Evolutionary conservation across 2,888 invertebrate genomes (phyloP), one percentile per base, ranked within the genome.

Genomic region (Sthenelais limicola): DNA sequence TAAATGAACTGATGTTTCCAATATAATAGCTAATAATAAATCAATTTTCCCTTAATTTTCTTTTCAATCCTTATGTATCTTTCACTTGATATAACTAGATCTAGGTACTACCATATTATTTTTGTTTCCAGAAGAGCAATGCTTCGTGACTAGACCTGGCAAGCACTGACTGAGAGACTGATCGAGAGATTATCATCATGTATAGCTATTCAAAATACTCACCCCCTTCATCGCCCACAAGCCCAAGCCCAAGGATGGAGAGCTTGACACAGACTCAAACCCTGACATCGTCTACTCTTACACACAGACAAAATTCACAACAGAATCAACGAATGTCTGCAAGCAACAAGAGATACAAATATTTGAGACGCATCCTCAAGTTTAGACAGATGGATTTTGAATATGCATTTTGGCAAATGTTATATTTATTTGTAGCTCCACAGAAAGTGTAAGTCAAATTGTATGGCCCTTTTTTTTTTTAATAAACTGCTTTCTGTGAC

Each of bases 321-420:
- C 66, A 32, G n/a, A 51, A 49, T 30, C 35, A 54, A 15, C 35
- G 82, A 66, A 80, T 83, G 12, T 93, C 94, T 73, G 96, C 96
- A 1, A 93, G 95, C 51, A 93, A 94, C 52, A 96, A 97, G 72
- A 76, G 87, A 76, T 81, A 82, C 49, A 86, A 86, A 76, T 86
- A 96, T 71, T 66, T 80, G 26, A 35, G 94, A 79, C 91, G 86
- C 21, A 73, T 87, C 28, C 80, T 87, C 74, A 94, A 95, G 88
- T 96, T 97, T 85, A 92, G 94, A 84, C 98, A 98, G 89, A 99
- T 99, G 98, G 98, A 99, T 89, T 99, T 99, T 89, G 97, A 99
- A 87, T 98, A 97, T 90, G 98, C 98, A 0, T 90, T 94, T n/a
- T 99, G 98, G 98, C 98, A 99, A 91, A 98, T 98, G 96, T 88